Evolutionary conservation across 2,113 vertebrate species (phyloP).

Genomic region (Taurulus bubalis): DNA sequence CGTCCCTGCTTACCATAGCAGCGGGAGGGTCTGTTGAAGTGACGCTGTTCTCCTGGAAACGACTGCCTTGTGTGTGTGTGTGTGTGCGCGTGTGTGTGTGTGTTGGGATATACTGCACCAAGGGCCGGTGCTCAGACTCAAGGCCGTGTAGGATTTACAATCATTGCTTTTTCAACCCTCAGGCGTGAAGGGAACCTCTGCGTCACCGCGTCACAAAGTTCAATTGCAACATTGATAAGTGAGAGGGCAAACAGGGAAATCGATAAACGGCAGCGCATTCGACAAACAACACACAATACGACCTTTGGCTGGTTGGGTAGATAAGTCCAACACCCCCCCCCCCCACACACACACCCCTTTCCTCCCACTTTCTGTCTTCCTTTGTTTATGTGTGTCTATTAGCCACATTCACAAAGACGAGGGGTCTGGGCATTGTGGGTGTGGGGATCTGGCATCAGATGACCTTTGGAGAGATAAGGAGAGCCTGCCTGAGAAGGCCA

Average conservation of each 20-base stretch:
- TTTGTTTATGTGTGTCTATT: slow-evolving; percentile 43
- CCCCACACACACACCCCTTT: too few species aligned
- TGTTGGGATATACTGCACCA: slow-evolving; percentile 12
- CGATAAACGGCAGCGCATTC: slow-evolving; percentile 31
- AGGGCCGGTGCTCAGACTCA: background rate
- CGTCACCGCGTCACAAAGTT: slow-evolving; percentile 65
- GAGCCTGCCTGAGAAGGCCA: background rate
- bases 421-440: slow-evolving; percentile 9
- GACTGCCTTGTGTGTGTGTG: background rate
- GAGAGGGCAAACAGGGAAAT: slow-evolving; percentile 55
- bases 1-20: slow-evolving; percentile 22
- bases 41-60: background rate
- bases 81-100: background rate
- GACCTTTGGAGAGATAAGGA: slow-evolving; percentile 40
- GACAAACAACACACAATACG: slow-evolving; percentile 49
- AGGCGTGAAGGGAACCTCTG: slow-evolving; percentile 25
- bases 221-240: slow-evolving; percentile 66
- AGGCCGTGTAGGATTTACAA: slow-evolving; percentile 26
- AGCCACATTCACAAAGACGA: slow-evolving; percentile 10
- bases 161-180: slow-evolving; percentile 12
- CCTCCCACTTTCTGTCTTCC: background rate
- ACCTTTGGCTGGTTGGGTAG: slow-evolving; percentile 70
- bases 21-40: slow-evolving; percentile 39
- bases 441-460: background rate
- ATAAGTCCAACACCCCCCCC: slow-evolving; percentile 44